These are phyloP conservation scores for Rhopalosiphum nymphaeae DNA, from an alignment of 2,888 invertebrate genomes.

Conservation along the genomic window DNA sequence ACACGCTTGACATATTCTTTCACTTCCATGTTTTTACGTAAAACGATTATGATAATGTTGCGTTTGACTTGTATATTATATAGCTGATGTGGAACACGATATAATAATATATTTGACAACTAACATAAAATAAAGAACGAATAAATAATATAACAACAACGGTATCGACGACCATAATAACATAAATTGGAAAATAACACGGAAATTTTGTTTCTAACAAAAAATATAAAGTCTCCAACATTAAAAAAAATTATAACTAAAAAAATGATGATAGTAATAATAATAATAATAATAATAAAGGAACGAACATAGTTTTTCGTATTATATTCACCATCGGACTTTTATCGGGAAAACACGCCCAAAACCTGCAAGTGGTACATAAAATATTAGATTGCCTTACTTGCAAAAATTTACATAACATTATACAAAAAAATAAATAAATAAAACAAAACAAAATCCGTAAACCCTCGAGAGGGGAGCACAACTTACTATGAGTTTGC, in stretches of 20 bases:
- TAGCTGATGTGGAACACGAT: background rate
- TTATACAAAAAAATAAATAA: conserved; percentile 43
- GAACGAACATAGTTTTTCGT: conserved; percentile 15
- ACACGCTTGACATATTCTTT: conserved; percentile 34
- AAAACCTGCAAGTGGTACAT: conserved; percentile 13
- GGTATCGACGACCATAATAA: background rate
- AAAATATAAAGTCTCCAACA: background rate
- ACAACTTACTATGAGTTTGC: conserved; percentile 16
- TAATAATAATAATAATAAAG: conserved; percentile 1
- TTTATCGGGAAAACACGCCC: conserved; percentile 58
- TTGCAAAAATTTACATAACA: conserved; percentile 60
- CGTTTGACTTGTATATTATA: background rate
- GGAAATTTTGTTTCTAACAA: background rate
- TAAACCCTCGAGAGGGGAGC: background rate
- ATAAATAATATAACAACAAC: conserved; percentile 5
- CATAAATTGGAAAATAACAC: conserved; percentile 29
- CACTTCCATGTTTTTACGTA: conserved; percentile 43
- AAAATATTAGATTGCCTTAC: conserved; percentile 56
- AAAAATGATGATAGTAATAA: background rate
- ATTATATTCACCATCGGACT: conserved; percentile 29
- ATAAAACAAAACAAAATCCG: conserved; percentile 25
- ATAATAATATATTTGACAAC: background rate
- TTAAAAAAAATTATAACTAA: conserved; percentile 41
- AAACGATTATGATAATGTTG: conserved; percentile 17
- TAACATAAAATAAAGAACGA: background rate